A percentile compares a stretch with the other conserved stretches of the same genome.
Conservation (phyloP, 1,140 invertebrate genomes). For the Pseudoatta argentina region DNA sequence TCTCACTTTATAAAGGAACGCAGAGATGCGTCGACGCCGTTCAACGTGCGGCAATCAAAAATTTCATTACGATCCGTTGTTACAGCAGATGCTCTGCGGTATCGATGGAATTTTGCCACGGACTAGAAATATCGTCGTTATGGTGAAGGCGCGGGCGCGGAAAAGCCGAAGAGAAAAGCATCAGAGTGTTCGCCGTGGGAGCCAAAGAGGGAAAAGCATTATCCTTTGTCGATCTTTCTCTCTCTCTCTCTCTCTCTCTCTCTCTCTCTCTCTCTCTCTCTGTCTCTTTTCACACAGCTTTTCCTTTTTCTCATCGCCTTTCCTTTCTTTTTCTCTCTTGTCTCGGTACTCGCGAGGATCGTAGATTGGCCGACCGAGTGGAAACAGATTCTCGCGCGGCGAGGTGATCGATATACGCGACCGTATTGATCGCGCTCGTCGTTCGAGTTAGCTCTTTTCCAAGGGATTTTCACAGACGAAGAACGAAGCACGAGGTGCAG, state of each 20-base stretch:
- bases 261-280: neutral
- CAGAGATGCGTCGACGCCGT: neutral
- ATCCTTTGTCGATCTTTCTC: conserved; percentile 51
- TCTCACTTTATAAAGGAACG: neutral
- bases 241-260: neutral
- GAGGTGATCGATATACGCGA: conserved; percentile 51
- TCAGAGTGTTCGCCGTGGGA: conserved; percentile 30
- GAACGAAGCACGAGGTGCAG: neutral
- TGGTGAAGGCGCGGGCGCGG: conserved; percentile 30
- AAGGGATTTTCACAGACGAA: conserved; percentile 60
- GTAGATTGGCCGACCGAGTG: conserved; percentile 63
- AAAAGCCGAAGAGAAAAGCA: conserved; percentile 52
- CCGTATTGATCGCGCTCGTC: conserved; percentile 72
- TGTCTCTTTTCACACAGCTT: neutral
- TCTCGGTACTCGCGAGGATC: conserved; percentile 46
- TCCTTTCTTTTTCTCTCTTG: neutral
- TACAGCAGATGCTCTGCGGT: conserved; percentile 42
- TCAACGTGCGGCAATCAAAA: conserved; percentile 32
- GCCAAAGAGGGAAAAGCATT: conserved; percentile 41
- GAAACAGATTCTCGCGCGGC: conserved; percentile 60
- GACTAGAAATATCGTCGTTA: conserved; percentile 52
- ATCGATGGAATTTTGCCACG: conserved; percentile 41
- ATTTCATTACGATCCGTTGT: conserved; percentile 58
- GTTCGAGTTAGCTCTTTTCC: conserved; percentile 72
- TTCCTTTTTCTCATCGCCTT: neutral